Evolutionary conservation across 2,797 vertebrate species (phyloP).

Genomic region (Peromyscus attwateri): DNA sequence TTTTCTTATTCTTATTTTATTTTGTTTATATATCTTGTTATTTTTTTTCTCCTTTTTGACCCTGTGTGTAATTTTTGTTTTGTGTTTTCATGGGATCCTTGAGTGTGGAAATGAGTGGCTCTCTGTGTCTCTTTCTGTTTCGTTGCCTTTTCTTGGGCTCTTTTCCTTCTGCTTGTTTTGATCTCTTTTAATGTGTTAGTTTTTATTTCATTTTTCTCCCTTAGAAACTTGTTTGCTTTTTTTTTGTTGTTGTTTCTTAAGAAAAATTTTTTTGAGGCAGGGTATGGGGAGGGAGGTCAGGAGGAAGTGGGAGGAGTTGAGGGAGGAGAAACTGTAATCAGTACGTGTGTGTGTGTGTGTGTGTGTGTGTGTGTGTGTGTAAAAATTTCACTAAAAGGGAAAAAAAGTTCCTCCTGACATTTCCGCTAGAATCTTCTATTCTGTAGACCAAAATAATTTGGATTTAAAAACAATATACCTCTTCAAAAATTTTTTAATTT

Average conservation of each 20-base stretch:
- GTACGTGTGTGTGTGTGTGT: background rate
- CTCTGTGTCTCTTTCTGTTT: background rate
- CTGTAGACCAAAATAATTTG: background rate
- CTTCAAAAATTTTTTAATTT: background rate
- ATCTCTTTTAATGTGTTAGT: background rate
- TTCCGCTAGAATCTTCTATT: background rate
- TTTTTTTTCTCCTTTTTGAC: background rate
- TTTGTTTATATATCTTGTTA: background rate
- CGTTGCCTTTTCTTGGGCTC: background rate
- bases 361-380: too few relatives aligned
- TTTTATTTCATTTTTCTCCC: background rate
- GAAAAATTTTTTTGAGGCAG: too few relatives aligned
- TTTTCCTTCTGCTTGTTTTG: background rate
- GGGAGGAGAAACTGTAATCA: background rate
- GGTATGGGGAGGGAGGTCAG: background rate
- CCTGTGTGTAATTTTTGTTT: background rate
- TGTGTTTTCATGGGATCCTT: background rate
- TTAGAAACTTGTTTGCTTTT: background rate
- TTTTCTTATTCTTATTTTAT: background rate
- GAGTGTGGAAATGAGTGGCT: background rate
- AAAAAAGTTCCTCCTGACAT: background rate
- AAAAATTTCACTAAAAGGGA: background rate
- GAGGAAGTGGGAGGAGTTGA: background rate
- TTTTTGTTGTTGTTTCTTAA: too few relatives aligned
- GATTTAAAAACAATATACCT: slow-evolving; percentile 1